Evolutionary conservation across 2,888 invertebrate species (phyloP).

Genomic region (Pteria penguin): DNA sequence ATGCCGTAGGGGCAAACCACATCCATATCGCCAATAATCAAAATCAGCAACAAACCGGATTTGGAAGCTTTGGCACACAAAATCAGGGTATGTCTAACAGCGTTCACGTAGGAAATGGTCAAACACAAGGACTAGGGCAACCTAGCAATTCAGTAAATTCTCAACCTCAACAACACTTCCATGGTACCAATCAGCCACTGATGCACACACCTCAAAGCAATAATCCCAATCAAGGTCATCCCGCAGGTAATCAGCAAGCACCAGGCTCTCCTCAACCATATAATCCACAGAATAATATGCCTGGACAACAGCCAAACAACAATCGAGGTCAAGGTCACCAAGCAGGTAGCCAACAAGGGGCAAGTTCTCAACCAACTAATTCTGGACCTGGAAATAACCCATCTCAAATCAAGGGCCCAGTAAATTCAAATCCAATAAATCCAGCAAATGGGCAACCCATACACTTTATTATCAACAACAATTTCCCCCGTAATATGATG

Average conservation of each 20-base stretch:
- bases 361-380: not conserved
- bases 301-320: too few species aligned
- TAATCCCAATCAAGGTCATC: not conserved
- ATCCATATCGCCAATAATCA: not conserved
- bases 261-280: not conserved
- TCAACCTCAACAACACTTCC: not conserved
- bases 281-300: too few species aligned
- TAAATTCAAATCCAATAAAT: not conserved
- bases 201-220: not conserved
- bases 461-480: slow-evolving; percentile 16
- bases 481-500: slow-evolving; percentile 30
- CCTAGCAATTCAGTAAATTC: too few species aligned
- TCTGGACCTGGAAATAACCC: not conserved
- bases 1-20: not conserved
- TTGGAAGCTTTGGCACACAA: too few species aligned
- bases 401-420: not conserved
- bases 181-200: not conserved
- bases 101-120: not conserved
- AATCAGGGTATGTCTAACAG: not conserved
- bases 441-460: slow-evolving; percentile 7
- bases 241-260: not conserved
- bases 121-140: not conserved
- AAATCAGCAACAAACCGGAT: not conserved
- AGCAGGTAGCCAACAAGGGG: not conserved
- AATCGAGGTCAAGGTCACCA: not conserved